Evolutionary conservation across 1,140 invertebrate genomes (phyloP), one percentile per base, ranked within the genome.

Genomic region (Rhagoletis zephyria): DNA sequence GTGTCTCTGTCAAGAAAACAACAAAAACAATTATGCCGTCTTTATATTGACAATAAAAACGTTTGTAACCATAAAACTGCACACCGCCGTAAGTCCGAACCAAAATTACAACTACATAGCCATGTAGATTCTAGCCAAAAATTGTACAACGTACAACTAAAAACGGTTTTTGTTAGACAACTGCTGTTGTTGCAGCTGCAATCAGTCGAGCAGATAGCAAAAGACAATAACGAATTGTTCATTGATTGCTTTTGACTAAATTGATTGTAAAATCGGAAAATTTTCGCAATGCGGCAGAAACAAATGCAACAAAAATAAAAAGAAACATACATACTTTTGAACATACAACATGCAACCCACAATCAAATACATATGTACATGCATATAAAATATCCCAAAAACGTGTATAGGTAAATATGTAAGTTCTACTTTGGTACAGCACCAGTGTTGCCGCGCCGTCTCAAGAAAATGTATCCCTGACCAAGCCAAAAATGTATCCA

Each of bases 201-300:
- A 56, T 81, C 48, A 81, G 14, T 81, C 48, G 74, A 81, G 74
- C 74, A 81, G 16, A 81, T 81, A 51, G 14, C 14, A 81, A 81
- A 81, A 81, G 74, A 81, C 74, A 81, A 81, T 81, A 81, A 56
- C 45, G 74, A 51, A 81, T 81, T 81, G 74, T 81, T n/a, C 74
- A 81, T 81, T 81, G 74, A 81, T 81, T 81, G 74, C 74, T 81
- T 81, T 81, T 56, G 74, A 81, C 74, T 56, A 81, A 81, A 81
- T 81, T 81, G 74, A 81, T 81, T 81, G 74, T 81, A 81, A 81
- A 81, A 81, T 42, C 74, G 16, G 74, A 51, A 81, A 81, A 81
- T 81, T 12, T n/a, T 81, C 74, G 48, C 48, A 81, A 81, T 30
- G 74, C 74, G 16, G 48, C 48, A 81, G 48, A 81, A 81, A 81